Base-by-base conservation (phyloP, 2,113 vertebrate species). In the Deroptyus accipitrinus region DNA sequence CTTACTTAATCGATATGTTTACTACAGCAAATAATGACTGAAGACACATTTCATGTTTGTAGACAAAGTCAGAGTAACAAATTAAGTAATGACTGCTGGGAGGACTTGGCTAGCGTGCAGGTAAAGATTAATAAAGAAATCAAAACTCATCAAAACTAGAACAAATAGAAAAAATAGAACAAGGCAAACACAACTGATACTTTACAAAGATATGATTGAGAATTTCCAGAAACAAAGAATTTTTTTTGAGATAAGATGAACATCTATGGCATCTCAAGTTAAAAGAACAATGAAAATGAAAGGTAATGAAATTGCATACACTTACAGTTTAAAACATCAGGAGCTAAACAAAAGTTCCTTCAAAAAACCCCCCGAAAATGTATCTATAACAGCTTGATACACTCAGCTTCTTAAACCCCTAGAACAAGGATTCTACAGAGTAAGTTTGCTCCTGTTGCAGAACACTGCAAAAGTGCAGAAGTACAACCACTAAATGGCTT, bases 131-230 rank as follows among this genome's bases (percentile, higher is more conserved):
- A 59, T 54, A 82, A 24, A 68, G 66, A 90, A 64, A 77, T 39
- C 41, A 69, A 94, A 76, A 85, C 16, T 33, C 39, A 94, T 66
- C 1, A 94, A 94, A 97, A 96, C 83, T 57, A n/a, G n/a, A n/a
- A n/a, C n/a, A n/a, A n/a, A n/a, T n/a, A n/a, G n/a, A n/a, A n/a
- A 23, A 77, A 37, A 62, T 90, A 94, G 48, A 80, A 31, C 8
- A 96, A 37, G 66, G 44, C n/a, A 44, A 10, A 81, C 4, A 48
- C 10, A 74, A 81, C 23, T 61, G 17, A 51, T 52, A 37, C 3
- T 83, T 48, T 54, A 78, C 23, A 88, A 54, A 84, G 49, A 49
- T 27, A 92, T 84, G 54, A 70, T 13, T 37, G 39, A 95, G 39
- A 93, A 79, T 78, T 48, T 78, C 39, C 57, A 49, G 24, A 94